Evolutionary conservation across 2,113 vertebrate genomes (phyloP).

Genomic region (Paramormyrops kingsleyae): DNA sequence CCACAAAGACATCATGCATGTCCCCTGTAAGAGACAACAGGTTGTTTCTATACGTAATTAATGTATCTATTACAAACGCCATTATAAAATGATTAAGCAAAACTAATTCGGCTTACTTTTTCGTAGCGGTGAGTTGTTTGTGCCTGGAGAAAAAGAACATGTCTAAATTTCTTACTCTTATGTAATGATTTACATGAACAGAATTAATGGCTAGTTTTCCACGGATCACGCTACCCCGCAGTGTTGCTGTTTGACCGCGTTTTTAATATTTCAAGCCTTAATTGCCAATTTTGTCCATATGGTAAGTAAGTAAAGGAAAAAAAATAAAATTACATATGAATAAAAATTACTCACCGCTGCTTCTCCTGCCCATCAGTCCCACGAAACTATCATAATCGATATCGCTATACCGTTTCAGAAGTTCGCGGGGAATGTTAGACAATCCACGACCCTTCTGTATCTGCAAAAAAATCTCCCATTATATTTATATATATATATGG

Average conservation of each 20-base stretch:
- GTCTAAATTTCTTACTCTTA: not conserved
- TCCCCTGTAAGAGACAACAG: constrained; percentile 50
- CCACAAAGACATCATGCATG: constrained; percentile 72
- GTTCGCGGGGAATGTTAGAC: constrained; percentile 38
- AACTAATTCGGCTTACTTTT: constrained; percentile 16
- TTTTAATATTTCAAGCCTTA: not conserved
- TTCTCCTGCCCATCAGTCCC: constrained; percentile 46
- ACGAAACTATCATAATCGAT: constrained; percentile 54
- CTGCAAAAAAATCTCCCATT: not conserved
- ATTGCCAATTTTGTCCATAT: not conserved
- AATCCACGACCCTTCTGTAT: constrained; percentile 32
- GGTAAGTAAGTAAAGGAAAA: not conserved
- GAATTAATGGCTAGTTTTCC: not conserved
- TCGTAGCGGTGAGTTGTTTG: constrained; percentile 8
- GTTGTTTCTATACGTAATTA: not conserved
- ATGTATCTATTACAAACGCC: not conserved
- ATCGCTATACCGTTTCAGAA: constrained; percentile 43
- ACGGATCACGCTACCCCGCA: not conserved
- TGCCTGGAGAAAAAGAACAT: constrained; percentile 2
- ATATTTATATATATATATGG: not conserved
- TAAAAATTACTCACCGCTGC: constrained; percentile 39
- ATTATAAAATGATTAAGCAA: not conserved
- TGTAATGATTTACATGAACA: not conserved
- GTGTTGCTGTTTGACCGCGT: not conserved
- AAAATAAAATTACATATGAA: not conserved